A percentile compares a stretch with the other conserved stretches of the same genome.
phyloP scores from a whole-genome alignment of 2,113 vertebrate genomes.

The Sceloporus tristichus region DNA sequence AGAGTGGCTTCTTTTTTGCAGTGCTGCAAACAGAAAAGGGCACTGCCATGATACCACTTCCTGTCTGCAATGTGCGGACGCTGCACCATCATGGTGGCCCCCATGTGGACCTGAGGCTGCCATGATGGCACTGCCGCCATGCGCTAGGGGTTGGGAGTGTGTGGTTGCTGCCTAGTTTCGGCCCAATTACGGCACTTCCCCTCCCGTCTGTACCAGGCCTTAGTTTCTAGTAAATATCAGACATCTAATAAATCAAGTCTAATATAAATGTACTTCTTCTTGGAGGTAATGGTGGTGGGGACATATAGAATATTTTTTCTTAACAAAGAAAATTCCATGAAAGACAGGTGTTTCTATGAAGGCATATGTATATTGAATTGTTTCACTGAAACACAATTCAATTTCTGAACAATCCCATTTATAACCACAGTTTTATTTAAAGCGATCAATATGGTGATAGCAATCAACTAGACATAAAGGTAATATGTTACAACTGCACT shows the following conservation, averaged over 20 bases:
- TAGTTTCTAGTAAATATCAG: background rate
- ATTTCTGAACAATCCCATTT: background rate
- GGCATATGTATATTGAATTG: background rate
- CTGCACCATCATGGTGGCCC: too few relatives aligned
- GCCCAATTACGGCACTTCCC: too few relatives aligned
- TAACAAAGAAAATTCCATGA: background rate
- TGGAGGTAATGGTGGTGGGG: too few relatives aligned
- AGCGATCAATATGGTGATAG: background rate
- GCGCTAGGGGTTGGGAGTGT: too few relatives aligned
- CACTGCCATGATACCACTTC: too few relatives aligned
- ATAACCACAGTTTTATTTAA: background rate
- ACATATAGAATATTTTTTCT: background rate
- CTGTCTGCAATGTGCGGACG: too few relatives aligned
- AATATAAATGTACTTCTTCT: background rate
- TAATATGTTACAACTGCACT: background rate
- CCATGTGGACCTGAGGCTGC: too few relatives aligned
- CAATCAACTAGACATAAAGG: background rate
- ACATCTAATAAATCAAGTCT: slow-evolving; percentile 9
- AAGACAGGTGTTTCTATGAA: background rate
- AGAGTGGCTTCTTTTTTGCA: too few relatives aligned
- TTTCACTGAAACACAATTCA: background rate
- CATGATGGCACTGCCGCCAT: too few relatives aligned
- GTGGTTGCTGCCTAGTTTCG: too few relatives aligned
- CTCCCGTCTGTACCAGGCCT: too few relatives aligned
- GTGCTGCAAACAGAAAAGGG: too few relatives aligned